A percentile compares a stretch with the other conserved stretches of the same genome.
phyloP scores from a whole-genome alignment of 2,113 vertebrate species.

The Phyllostomus hastatus region DNA sequence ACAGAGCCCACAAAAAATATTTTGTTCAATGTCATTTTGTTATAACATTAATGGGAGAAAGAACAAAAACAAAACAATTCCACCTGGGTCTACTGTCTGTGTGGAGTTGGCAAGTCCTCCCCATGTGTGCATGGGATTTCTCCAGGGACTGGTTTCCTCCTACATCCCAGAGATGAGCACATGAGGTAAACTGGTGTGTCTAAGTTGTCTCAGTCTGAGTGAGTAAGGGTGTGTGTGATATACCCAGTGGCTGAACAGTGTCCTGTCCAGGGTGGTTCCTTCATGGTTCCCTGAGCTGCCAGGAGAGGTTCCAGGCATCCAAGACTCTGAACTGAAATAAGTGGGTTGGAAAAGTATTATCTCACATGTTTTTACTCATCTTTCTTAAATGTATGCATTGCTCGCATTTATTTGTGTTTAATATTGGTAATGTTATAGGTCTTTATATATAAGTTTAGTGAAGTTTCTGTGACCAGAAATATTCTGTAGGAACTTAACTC shows the following conservation, averaged over 20 bases:
- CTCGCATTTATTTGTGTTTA: background rate
- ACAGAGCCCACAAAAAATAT: background rate
- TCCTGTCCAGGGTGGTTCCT: background rate
- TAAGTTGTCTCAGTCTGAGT: background rate
- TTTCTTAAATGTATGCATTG: background rate
- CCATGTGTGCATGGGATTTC: background rate
- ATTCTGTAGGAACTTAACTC: background rate
- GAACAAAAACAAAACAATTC: background rate
- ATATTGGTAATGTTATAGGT: background rate
- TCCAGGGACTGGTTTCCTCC: background rate
- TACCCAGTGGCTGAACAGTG: background rate
- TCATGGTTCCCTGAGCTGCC: background rate
- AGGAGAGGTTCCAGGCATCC: background rate
- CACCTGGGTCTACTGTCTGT: background rate
- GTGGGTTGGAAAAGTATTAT: background rate
- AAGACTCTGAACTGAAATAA: background rate
- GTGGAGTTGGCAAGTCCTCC: background rate
- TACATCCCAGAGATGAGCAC: background rate
- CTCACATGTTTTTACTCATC: background rate
- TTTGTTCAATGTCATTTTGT: background rate
- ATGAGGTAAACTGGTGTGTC: background rate
- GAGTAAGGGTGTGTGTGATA: background rate
- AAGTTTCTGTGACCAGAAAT: background rate
- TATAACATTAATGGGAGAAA: background rate
- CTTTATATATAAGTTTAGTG: background rate